phyloP scores from a whole-genome alignment of 2,797 vertebrate species.

The Sebastes goodei region DNA sequence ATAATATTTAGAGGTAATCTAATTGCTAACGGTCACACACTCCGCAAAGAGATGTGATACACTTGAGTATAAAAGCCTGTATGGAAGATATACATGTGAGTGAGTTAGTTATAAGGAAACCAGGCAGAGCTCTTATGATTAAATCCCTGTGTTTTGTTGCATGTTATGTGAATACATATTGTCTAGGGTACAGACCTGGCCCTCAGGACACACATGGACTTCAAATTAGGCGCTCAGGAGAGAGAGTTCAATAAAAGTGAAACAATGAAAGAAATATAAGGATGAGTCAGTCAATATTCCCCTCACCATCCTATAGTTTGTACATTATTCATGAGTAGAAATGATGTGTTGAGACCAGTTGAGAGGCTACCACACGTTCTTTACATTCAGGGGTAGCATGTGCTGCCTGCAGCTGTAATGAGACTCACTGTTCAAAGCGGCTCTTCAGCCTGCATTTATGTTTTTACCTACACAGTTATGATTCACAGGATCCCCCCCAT shows the following conservation, averaged over 20 bases:
- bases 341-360: not conserved
- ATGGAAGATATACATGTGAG: not conserved
- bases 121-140: not conserved
- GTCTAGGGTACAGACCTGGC: not conserved
- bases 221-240: not conserved
- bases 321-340: not conserved
- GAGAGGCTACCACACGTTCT: not conserved
- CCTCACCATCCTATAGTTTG: not conserved
- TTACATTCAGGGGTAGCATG: not conserved
- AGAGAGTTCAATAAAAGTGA: not conserved
- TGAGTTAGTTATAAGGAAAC: not conserved
- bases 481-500: not conserved
- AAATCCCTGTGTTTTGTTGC: not conserved
- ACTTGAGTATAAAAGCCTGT: not conserved
- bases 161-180: not conserved
- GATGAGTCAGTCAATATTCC: not conserved
- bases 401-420: not conserved
- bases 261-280: not conserved
- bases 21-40: not conserved
- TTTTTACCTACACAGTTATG: not conserved
- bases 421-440: not conserved
- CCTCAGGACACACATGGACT: not conserved
- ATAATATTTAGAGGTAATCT: not conserved
- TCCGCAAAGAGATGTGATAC: not conserved
- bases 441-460: not conserved